These are phyloP conservation scores for Syrista parreyssii DNA, from an alignment of 2,888 invertebrate genomes.

Conservation along the genomic window DNA sequence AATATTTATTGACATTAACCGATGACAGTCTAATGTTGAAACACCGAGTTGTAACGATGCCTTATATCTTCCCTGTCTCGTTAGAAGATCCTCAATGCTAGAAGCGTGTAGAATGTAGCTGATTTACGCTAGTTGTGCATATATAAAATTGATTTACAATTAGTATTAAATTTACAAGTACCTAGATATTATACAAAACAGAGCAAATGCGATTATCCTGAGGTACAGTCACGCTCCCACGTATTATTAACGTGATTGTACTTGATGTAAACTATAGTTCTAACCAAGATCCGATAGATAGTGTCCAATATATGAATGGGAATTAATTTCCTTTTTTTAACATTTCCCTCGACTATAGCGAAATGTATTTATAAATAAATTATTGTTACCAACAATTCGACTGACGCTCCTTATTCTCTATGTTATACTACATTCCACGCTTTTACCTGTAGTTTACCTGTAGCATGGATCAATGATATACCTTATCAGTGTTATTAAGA, in stretches of 20 bases:
- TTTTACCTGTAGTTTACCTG: neutral
- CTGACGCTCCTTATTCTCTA: neutral
- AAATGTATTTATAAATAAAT: slow-evolving; percentile 55
- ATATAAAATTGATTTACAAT: neutral
- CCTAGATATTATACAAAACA: neutral
- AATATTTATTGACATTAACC: neutral
- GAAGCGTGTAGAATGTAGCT: neutral
- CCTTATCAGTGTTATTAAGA: neutral
- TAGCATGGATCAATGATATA: neutral
- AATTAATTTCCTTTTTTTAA: neutral
- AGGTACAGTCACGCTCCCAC: neutral
- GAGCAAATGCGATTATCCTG: neutral
- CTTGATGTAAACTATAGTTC: neutral
- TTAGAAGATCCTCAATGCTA: neutral
- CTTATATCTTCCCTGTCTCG: neutral
- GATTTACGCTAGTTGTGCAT: neutral
- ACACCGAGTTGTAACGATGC: neutral
- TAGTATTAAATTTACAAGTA: neutral
- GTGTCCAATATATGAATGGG: neutral
- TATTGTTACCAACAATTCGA: slow-evolving; percentile 38
- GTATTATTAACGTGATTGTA: neutral
- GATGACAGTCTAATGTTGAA: neutral
- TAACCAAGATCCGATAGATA: neutral
- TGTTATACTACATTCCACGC: neutral
- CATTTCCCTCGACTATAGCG: neutral